Base-by-base conservation (phyloP, 2,797 vertebrate genomes). In the Malurus leucopterus region DNA sequence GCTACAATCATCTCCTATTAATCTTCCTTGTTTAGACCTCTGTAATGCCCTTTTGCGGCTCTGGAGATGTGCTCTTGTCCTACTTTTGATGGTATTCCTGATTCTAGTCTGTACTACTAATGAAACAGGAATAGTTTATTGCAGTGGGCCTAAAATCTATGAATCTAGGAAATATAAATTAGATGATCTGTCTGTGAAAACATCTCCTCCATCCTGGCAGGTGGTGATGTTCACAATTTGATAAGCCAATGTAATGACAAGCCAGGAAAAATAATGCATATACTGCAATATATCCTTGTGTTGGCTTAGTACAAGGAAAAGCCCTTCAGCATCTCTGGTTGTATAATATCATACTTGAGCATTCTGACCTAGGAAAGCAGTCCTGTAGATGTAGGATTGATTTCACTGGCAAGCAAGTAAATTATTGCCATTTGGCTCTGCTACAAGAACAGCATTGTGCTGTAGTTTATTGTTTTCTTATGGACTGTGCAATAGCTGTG, bases 191-290 rank as follows among this genome's bases (percentile, higher is more conserved):
- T 63, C 67, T 69, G 54, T 81, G 57, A 73, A 94, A 86, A 88
- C 24, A 58, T 86, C 71, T 84, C 36, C 71, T 78, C 38, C 50
- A 22, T 64, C 55, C 43, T 90, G 84, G 64, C 64, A 91, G 89
- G 83, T 91, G 80, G 40, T 84, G 74, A 89, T 72, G 47, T 81
- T 93, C 83, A 73, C 34, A 68, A 40, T 79, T 76, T 91, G 83
- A 94, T 94, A 93, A 92, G 68, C 77, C 91, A 93, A 61, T 0
- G 0, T 82, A 44, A 92, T 88, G 74, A 82, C 64, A 64, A 86
- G 74, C 80, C 83, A 92, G 88, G 43, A 91, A 92, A 93, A 94
- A 91, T 64, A 93, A 78, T 79, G 83, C 61, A 51, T 69, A 63
- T 91, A 36, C 41, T 78, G 63, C 71, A 88, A 51, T 94, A 86